phyloP scores from a whole-genome alignment of 2,113 vertebrate species.

The Enhydra lutris region DNA sequence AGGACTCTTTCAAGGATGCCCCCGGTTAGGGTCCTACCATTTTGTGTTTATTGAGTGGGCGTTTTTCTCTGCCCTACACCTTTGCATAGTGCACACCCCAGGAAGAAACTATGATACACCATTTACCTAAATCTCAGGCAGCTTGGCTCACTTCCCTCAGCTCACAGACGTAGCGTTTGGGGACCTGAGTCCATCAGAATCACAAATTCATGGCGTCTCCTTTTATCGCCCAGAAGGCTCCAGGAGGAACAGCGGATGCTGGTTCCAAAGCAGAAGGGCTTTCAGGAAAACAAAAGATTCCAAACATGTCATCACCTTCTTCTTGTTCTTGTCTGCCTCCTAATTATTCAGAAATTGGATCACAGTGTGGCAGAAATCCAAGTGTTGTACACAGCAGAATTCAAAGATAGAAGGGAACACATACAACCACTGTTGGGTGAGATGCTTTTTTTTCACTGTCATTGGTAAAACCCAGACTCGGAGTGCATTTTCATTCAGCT shows the following conservation, averaged over 20 bases:
- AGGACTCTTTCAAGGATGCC: not conserved
- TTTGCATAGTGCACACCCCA: not conserved
- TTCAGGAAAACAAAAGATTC: not conserved
- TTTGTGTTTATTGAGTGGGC: accelerated
- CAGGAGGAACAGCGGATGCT: accelerated
- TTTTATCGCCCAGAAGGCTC: accelerated
- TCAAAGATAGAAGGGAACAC: not conserved
- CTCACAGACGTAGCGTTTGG: too few relatives aligned
- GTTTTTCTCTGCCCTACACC: accelerated
- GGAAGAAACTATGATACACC: accelerated
- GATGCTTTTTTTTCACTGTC: not conserved
- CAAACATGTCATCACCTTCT: not conserved
- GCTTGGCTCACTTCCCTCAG: accelerated
- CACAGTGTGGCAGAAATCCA: not conserved
- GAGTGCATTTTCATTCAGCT: not conserved
- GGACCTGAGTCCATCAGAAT: not conserved
- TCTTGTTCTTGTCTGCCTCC: not conserved
- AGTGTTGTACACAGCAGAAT: not conserved
- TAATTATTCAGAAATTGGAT: not conserved
- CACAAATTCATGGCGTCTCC: not conserved
- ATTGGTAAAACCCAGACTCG: not conserved
- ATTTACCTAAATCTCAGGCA: accelerated
- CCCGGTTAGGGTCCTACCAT: accelerated
- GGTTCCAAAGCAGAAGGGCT: not conserved
- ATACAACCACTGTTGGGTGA: too few relatives aligned